Base-by-base conservation (phyloP, 35 echinoderm and acorn worm genomes). In the Heliocidaris erythrogramma region DNA sequence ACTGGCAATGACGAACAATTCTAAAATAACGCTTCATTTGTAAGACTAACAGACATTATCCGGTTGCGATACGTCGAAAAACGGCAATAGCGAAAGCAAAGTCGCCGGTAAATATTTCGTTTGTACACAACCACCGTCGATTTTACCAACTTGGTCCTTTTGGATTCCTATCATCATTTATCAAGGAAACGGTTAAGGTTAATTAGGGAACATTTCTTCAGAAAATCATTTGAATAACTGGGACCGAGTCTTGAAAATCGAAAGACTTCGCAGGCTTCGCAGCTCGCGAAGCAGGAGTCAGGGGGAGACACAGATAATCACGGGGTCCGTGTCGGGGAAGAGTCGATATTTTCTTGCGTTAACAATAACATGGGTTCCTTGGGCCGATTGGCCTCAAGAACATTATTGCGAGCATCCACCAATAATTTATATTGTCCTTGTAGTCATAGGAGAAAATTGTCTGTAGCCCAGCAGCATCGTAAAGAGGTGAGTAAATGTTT, bases 351-450 rank as follows among this genome's bases (percentile, higher is more conserved):
- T 13, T 52, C 14, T 78, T 78, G 65, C 17, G 2, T 12, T 13
- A 92, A 30, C n/a, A 92, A 6, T 13, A 92, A 30, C n/a, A 92
- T 92, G 91, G 91, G 48, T 92, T 92, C 91, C 3, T 9, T 92
- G 49, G 91, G 91, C 31, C 91, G 91, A 11, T 59, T 92, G 48
- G 50, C 91, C 29, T 50, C 91, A 59, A 49, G 91, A 59, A 50
- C 91, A 92, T 59, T 78, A 78, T 78, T 78, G 21, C 18, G 65
- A 78, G 65, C 27, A 24, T n/a, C 65, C 65, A 78, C 21, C 4
- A 78, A 24, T 24, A 78, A 78, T 7, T 7, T 78, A 7, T 78
- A 78, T 78, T 78, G 65, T 24, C 27, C 65, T 78, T 21, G n/a
- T 18, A 60, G 0, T 14, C 53, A 59, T 24, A 78, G 65, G 65